Percentiles rank a stretch among this genome's conserved stretches.
phyloP scores from a whole-genome alignment of 2,888 invertebrate species.

The Mellilla xanthometata region DNA sequence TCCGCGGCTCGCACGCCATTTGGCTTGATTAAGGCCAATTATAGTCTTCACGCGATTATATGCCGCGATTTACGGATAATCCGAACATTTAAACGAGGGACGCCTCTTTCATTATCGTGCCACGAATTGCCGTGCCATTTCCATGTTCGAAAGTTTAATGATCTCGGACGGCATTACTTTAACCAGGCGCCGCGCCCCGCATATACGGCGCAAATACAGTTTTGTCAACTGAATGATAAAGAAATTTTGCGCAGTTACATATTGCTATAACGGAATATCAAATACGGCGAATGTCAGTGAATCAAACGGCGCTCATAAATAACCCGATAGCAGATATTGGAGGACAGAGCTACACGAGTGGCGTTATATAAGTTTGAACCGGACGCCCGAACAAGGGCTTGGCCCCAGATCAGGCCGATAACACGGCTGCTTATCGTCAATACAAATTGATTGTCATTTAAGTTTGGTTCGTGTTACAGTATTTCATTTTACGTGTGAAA shows the following conservation, averaged over 20 bases:
- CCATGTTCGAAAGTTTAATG: constrained; percentile 59
- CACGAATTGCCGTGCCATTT: constrained; percentile 59
- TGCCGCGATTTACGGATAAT: constrained; percentile 66
- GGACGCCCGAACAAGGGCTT: constrained; percentile 38
- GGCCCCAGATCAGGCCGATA: constrained; percentile 52
- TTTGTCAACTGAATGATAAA: constrained; percentile 44
- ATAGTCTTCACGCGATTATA: constrained; percentile 69
- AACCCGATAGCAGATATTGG: constrained; percentile 11
- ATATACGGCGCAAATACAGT: constrained; percentile 48
- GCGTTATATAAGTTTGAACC: constrained; percentile 31
- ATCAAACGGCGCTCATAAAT: constrained; percentile 22
- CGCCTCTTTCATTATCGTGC: constrained; percentile 62
- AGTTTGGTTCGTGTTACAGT: constrained; percentile 37
- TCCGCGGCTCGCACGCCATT: constrained; percentile 53
- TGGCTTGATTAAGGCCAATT: constrained; percentile 73
- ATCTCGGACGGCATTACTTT: constrained; percentile 48
- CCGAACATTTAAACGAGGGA: constrained; percentile 63
- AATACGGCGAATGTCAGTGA: constrained; percentile 12
- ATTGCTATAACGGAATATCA: constrained; percentile 16
- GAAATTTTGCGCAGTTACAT: constrained; percentile 26
- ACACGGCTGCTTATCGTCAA: constrained; percentile 53
- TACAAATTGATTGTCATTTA: constrained; percentile 62
- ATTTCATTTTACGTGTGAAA: constrained; percentile 32
- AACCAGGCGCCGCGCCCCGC: constrained; percentile 41
- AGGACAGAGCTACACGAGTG: constrained; percentile 17